Evolutionary conservation across 2,113 vertebrate genomes (phyloP), one percentile per base, ranked within the genome.

Genomic region (Phyllopteryx taeniolatus): DNA sequence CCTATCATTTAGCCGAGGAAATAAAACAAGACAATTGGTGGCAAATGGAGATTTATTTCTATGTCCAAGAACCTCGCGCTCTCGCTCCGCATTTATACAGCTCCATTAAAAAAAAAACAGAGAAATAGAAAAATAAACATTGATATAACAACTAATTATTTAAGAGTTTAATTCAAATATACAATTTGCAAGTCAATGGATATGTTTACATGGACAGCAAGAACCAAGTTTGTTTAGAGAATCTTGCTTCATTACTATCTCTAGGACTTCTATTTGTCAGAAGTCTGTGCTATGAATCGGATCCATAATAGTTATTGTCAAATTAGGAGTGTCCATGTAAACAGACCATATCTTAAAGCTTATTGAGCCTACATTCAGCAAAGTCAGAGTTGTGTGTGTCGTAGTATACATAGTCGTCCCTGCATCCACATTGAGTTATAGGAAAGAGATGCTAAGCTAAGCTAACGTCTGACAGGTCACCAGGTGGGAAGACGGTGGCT

Each of bases 61-160:
- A 83, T 74, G 66, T 86, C 82, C 82, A 73, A 35, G 59, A 61
- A 35, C 59, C 79, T 84, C 83, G 74, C 74, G 85, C 77, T 87
- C 82, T 79, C 44, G 12, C 64, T 66, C 42, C n/a, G 2, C 63
- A 46, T 61, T 17, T 31, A 14, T 14, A 65, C 63, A 76, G 68
- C 82, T 87, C 85, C 87, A 84, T 89, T 79, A 80, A 80, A 86
- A 87, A 87, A 83, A 83, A 70, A 85, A 67, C 51, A 90, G 76
- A 88, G 71, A 81, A 70, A 85, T 91, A 90, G 78, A 92, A 92
- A 92, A 92, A 92, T 90, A 92, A 89, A 92, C 84, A 85, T 77
- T 86, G 85, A 80, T 87, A 87, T 90, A 88, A 90, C 86, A 83
- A 91, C 85, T 86, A 80, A 84, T 85, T 87, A 79, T 78, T 84